Conservation (phyloP, 2,113 vertebrate genomes). For the Sinocyclocheilus anshuiensis region DNA sequence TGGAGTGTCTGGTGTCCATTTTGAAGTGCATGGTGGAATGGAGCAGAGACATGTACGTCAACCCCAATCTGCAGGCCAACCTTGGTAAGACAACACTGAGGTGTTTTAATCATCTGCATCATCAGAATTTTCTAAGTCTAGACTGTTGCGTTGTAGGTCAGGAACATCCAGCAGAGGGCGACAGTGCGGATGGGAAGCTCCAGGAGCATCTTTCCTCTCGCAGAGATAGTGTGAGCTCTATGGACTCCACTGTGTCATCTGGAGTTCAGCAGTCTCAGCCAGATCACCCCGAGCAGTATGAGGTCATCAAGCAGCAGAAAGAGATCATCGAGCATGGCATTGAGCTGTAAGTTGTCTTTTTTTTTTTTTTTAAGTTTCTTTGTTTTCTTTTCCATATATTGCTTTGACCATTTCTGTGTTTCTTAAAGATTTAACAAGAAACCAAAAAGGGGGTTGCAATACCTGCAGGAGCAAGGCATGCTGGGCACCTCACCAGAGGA, state of each 20-base stretch:
- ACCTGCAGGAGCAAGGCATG: constrained; percentile 96
- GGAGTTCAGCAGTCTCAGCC: constrained; percentile 79
- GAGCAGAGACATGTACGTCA: constrained; percentile 98
- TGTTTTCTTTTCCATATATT: background rate
- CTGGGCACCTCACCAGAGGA: constrained; percentile 84
- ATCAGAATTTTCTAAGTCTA: background rate
- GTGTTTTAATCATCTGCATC: background rate
- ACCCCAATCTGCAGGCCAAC: constrained; percentile 91
- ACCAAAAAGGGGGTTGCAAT: constrained; percentile 92
- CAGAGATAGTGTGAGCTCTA: constrained; percentile 87
- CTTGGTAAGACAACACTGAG: constrained; percentile 79
- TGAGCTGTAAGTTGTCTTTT: constrained; percentile 82
- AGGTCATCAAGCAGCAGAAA: constrained; percentile 98
- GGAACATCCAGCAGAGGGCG: constrained; percentile 83
- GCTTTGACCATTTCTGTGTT: background rate
- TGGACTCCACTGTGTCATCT: constrained; percentile 90
- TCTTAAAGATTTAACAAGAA: constrained; percentile 91
- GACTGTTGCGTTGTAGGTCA: constrained; percentile 76
- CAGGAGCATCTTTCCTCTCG: constrained; percentile 80
- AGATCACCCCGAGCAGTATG: constrained; percentile 94
- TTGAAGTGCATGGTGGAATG: constrained; percentile 99
- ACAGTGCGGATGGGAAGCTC: constrained; percentile 82
- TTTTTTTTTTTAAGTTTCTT: background rate
- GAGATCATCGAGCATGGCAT: constrained; percentile 98
- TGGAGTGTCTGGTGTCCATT: constrained; percentile 96